Percentiles rank a stretch among this genome's conserved stretches.
These are phyloP conservation scores for Samia ricini DNA, from an alignment of 1,140 invertebrate genomes.

Conservation along the genomic window DNA sequence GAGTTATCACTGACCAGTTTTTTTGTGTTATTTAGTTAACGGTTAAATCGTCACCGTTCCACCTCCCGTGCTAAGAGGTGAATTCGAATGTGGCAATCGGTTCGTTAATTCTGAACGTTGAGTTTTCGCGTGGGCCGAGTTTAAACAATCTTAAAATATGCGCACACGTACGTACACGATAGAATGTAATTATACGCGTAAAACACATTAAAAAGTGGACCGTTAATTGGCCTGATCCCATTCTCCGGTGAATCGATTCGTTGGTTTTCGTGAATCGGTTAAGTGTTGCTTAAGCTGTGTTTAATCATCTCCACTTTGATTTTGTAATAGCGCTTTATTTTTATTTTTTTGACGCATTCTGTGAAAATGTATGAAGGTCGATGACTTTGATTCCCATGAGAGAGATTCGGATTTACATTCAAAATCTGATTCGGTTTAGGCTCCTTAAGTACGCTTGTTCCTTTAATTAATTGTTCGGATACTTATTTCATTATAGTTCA, in stretches of 20 bases:
- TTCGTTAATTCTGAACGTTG: conserved; percentile 2
- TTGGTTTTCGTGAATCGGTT: background rate
- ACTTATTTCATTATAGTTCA: no score
- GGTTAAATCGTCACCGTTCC: background rate
- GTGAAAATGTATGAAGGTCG: no score
- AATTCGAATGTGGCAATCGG: background rate
- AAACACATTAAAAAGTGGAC: conserved; percentile 28
- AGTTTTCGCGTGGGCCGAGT: conserved; percentile 6
- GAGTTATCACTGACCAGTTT: background rate
- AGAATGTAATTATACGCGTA: conserved; percentile 5
- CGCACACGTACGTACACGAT: conserved; percentile 9
- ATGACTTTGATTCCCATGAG: no score
- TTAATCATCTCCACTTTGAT: background rate
- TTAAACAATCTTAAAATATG: conserved; percentile 13
- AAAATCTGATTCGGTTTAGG: no score
- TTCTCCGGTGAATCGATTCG: conserved; percentile 15
- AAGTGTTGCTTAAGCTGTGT: background rate
- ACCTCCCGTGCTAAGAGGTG: background rate
- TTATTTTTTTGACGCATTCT: no score
- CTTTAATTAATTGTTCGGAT: no score
- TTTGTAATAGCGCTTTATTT: no score
- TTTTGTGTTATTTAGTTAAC: background rate
- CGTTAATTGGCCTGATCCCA: conserved; percentile 46
- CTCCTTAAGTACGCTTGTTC: no score
- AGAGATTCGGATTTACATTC: no score